Conservation (phyloP, 2,888 invertebrate genomes). For the Drosophila dives region DNA sequence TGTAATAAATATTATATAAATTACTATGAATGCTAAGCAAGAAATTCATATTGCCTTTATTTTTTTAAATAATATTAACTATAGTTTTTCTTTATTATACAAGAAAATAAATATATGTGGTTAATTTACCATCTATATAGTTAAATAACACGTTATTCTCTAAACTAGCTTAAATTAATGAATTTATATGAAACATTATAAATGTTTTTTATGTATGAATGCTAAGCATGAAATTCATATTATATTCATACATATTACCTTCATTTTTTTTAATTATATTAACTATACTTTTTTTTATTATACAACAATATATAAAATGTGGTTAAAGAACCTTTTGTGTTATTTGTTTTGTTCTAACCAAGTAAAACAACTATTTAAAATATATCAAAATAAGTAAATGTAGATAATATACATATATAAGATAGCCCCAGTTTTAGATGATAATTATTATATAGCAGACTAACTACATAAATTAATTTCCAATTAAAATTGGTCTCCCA, state of each 20-base stretch:
- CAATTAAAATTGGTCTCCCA: neutral
- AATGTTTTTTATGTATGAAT: neutral
- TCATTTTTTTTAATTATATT: neutral
- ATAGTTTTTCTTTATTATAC: too few relatives aligned
- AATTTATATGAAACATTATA: neutral
- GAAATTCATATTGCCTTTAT: too few relatives aligned
- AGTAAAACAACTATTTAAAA: neutral
- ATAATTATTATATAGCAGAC: neutral
- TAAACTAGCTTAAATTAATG: neutral
- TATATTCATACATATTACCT: too few relatives aligned
- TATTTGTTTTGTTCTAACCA: neutral
- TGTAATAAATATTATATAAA: neutral
- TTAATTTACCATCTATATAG: neutral
- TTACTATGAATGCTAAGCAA: neutral
- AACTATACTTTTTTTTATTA: neutral
- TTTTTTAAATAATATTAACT: too few relatives aligned
- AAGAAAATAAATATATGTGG: too few relatives aligned
- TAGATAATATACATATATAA: neutral
- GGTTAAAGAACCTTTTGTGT: neutral
- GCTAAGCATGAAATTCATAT: neutral
- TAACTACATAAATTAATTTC: slow-evolving; percentile 17
- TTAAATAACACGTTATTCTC: neutral
- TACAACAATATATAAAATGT: neutral
- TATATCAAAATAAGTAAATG: neutral
- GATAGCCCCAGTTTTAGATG: neutral